phyloP scores from a whole-genome alignment of 35 echinoderm and acorn worm species.

The Ptychodera flava region DNA sequence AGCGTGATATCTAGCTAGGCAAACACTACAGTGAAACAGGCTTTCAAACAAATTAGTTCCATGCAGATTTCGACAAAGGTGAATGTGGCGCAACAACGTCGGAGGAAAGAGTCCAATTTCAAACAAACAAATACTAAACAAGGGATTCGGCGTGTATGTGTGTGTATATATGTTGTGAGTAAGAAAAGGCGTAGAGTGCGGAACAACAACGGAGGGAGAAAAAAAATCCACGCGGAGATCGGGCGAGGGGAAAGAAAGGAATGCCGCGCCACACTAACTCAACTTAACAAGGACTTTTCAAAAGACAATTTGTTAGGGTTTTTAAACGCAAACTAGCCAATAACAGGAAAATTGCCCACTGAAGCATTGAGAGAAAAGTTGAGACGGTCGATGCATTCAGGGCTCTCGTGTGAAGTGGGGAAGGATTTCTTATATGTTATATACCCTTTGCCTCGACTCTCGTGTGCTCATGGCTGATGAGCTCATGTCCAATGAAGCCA shows the following conservation, averaged over 20 bases:
- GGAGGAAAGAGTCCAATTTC: background rate
- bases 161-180: background rate
- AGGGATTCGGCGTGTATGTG: background rate
- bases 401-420: too few species aligned
- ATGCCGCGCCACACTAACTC: background rate
- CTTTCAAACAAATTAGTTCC: background rate
- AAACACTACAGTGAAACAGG: background rate
- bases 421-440: too few species aligned
- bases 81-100: background rate
- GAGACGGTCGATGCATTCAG: background rate
- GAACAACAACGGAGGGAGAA: too few species aligned
- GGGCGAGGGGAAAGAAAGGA: background rate
- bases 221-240: background rate
- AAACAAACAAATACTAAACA: background rate
- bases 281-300: background rate
- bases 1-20: background rate
- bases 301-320: background rate
- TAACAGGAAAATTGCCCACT: background rate
- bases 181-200: too few species aligned
- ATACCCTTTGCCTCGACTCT: too few species aligned
- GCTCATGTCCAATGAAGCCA: too few species aligned
- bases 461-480: too few species aligned
- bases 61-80: background rate
- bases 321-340: background rate
- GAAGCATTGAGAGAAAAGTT: background rate